These are phyloP conservation scores for Agapornis roseicollis DNA, from an alignment of 2,113 vertebrate species.

Conservation along the genomic window DNA sequence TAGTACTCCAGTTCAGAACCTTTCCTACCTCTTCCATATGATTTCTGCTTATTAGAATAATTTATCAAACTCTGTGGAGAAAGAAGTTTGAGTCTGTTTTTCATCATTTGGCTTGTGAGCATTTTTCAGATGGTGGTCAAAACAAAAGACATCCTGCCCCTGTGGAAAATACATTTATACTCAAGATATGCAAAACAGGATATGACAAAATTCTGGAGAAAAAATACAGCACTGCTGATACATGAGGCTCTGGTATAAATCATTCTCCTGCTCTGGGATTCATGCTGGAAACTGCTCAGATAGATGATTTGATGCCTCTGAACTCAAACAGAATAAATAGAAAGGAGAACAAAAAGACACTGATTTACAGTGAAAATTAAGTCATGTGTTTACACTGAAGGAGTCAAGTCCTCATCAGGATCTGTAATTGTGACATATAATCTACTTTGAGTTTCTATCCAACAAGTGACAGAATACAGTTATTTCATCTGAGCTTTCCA, in stretches of 20 bases:
- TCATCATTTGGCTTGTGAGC: conserved; percentile 46
- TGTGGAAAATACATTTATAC: conserved; percentile 70
- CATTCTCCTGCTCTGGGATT: conserved; percentile 45
- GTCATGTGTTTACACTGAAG: conserved; percentile 8
- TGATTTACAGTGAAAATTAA: conserved; percentile 42
- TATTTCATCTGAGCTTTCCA: conserved; percentile 1
- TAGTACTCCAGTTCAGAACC: neutral
- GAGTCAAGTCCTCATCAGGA: neutral
- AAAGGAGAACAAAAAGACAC: conserved; percentile 29
- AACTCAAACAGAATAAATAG: conserved; percentile 18
- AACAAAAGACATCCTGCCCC: conserved; percentile 40
- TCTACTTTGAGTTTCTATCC: neutral
- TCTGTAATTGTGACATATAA: neutral
- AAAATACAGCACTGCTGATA: conserved; percentile 40
- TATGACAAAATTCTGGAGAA: conserved; percentile 62
- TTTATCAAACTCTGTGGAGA: conserved; percentile 20
- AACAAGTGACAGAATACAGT: neutral
- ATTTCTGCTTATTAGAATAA: conserved; percentile 1
- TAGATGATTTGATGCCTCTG: conserved; percentile 41
- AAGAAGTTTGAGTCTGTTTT: conserved; percentile 51
- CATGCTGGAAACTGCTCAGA: conserved; percentile 36
- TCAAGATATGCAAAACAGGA: conserved; percentile 67
- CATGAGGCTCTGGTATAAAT: conserved; percentile 65
- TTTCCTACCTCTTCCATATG: neutral
- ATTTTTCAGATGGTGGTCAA: conserved; percentile 54